Evolutionary conservation across 2,888 invertebrate genomes (phyloP), one percentile per base, ranked within the genome.

Genomic region (Lasioglossum figueresi): DNA sequence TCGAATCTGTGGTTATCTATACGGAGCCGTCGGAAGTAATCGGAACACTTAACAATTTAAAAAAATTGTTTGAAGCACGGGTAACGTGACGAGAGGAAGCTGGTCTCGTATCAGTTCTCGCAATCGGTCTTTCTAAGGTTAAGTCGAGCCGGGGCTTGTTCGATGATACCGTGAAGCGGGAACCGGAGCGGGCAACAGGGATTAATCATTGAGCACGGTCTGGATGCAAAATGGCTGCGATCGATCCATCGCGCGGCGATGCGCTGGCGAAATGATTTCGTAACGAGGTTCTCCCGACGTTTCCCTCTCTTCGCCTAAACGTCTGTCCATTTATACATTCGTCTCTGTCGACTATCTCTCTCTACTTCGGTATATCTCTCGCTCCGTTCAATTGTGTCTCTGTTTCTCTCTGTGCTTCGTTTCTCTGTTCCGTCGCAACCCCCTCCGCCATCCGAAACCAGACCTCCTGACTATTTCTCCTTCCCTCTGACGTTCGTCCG

Each of bases 151-250:
- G 4, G 27, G n/a, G 27, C 31, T 27, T 31, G 31, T 63, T 63
- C 63, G 63, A 31, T 63, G 63, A 63, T 63, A 63, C 31, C 63
- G 63, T 63, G 27, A 59, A 27, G 59, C 59, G 59, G 59, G 59
- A 59, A 59, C 5, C 66, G 66, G 34, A 82, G 71, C 70, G 71
- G 71, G 86, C 78, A 68, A 76, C 82, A 79, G 82, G 83, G 83
- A 89, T 89, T 89, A 89, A 89, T 89, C 80, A 88, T 89, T 85
- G 83, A 89, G 82, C 78, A 80, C 81, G 75, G 70, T 83, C 82
- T 85, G 86, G 82, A 86, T 89, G 88, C 86, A 89, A 89, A 89
- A 89, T 89, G 89, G 88, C 86, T 76, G 81, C 85, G 86, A 89
- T 89, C 89, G 89, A 89, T 89, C 88, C 86, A 89, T 89, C 86